Evolutionary conservation across 2,888 invertebrate species (phyloP), one percentile per base, ranked within the genome.

Genomic region (Alloplasta piceator): DNA sequence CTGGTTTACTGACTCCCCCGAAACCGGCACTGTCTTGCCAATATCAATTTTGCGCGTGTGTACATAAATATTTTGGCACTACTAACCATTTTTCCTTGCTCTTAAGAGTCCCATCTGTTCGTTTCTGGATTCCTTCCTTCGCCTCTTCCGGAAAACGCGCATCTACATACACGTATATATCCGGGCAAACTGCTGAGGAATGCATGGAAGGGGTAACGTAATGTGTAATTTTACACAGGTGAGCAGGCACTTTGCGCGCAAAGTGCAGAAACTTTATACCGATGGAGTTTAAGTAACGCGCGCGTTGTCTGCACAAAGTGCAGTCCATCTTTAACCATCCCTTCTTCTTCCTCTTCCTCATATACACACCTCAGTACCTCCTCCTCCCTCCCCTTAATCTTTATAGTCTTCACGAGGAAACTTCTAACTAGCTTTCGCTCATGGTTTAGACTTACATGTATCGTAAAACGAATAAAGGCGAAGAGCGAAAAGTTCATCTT

Each of bases 201-300:
- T 43, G 36, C 6, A 46, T 12, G 7, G 38, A 26, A 64, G 46
- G 55, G 26, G 48, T 39, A 43, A 52, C 60, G 64, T 81, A 78
- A 81, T 73, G 73, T 78, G 77, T 70, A 78, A 81, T 81, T 81
- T 78, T 78, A 66, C 74, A 78, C 74, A 78, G 74, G 70, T 75
- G 74, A 81, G 48, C 74, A 55, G 55, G 74, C 81, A 81, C 81
- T 81, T 78, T 78, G 67, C 12, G 78, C 73, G 56, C 78, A 78
- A 67, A 81, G 81, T 78, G 78, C 70, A 66, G 74, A 70, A 81
- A 78, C 78, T 81, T 81, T 78, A 78, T 71, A 75, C 78, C 60
- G 81, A 78, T 71, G 71, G 60, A 75, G 78, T 81, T 61, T 60
- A 70, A 78, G 81, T 78, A 78, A 74, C 56, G 41, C 52, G 58